These are phyloP conservation scores for Alauda arvensis DNA, from an alignment of 2,797 vertebrate genomes.

Conservation along the genomic window DNA sequence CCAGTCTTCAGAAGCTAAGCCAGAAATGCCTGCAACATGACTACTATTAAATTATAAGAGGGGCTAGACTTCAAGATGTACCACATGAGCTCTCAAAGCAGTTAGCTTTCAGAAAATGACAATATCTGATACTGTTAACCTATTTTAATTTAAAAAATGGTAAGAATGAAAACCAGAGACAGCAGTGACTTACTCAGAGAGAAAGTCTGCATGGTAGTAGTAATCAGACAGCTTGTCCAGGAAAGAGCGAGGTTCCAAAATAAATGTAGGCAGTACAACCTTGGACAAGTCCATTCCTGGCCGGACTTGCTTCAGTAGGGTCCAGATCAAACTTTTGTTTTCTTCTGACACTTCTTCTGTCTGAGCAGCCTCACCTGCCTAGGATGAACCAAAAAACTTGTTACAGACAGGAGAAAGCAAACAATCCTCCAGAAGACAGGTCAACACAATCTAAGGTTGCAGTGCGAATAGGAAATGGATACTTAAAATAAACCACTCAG, in stretches of 20 bases:
- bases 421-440: not conserved
- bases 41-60: not conserved
- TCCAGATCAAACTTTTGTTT: constrained; percentile 98
- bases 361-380: constrained; percentile 95
- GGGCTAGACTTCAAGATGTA: not conserved
- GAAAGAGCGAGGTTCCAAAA: constrained; percentile 94
- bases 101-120: not conserved
- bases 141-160: not conserved
- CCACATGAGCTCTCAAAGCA: not conserved
- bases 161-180: not conserved
- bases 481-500: not conserved
- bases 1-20: not conserved
- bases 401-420: not conserved
- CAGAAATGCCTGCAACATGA: not conserved
- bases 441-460: not conserved
- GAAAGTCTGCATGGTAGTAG: constrained; percentile 96
- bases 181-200: constrained; percentile 87
- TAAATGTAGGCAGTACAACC: constrained; percentile 96
- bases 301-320: constrained; percentile 92
- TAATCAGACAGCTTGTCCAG: constrained; percentile 98
- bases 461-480: not conserved
- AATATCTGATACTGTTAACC: not conserved
- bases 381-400: constrained; percentile 32
- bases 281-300: constrained; percentile 98
- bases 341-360: constrained; percentile 98